phyloP scores from a whole-genome alignment of 1,140 invertebrate genomes.

The Halesus radiatus region DNA sequence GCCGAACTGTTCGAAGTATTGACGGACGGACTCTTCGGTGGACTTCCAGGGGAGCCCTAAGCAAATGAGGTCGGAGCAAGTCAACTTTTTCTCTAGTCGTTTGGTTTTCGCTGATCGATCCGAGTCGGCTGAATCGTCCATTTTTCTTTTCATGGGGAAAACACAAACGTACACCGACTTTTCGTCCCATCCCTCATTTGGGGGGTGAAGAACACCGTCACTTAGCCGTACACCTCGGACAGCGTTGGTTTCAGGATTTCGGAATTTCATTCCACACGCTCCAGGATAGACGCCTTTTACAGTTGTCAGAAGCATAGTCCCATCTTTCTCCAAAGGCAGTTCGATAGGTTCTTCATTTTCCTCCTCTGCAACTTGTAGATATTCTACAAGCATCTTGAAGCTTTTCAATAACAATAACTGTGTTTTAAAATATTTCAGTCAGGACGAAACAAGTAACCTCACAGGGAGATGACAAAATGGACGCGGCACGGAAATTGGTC shows the following conservation, averaged over 20 bases:
- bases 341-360: conserved; percentile 94
- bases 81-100: conserved; percentile 89
- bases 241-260: conserved; percentile 87
- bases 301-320: conserved; percentile 88
- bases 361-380: conserved; percentile 87
- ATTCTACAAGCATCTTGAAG: conserved; percentile 68
- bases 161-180: conserved; percentile 75
- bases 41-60: conserved; percentile 98
- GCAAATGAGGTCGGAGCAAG: conserved; percentile 97
- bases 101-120: conserved; percentile 89
- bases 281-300: conserved; percentile 93
- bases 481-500: background rate
- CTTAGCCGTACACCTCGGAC: conserved; percentile 90
- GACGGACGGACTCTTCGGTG: conserved; percentile 93
- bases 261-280: conserved; percentile 94
- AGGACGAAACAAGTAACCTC: background rate
- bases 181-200: conserved; percentile 89
- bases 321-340: conserved; percentile 91
- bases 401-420: background rate
- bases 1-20: conserved; percentile 97
- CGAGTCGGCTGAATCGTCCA: conserved; percentile 83
- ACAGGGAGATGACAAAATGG: conserved; percentile 16
- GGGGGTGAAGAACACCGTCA: conserved; percentile 89
- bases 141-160: conserved; percentile 86
- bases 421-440: background rate